A percentile compares a stretch with the other conserved stretches of the same genome.
phyloP scores from a whole-genome alignment of 2,888 invertebrate species.

The Camponotus fellah region DNA sequence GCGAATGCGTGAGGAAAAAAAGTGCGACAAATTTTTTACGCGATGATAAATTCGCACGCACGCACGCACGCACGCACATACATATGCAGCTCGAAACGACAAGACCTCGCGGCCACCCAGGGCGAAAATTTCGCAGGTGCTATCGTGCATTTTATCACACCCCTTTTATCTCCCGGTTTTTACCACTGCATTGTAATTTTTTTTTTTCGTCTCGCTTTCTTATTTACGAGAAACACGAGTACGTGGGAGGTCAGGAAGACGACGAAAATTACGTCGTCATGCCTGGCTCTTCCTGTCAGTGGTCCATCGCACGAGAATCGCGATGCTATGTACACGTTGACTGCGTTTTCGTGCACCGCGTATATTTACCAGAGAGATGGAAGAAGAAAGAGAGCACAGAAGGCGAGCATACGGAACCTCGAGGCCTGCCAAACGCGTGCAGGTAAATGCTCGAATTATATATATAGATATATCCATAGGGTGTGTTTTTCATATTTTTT shows the following conservation, averaged over 20 bases:
- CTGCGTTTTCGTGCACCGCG: slow-evolving; percentile 39
- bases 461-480: slow-evolving; percentile 12
- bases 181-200: background rate
- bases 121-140: slow-evolving; percentile 27
- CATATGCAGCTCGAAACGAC: background rate
- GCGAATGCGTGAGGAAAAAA: slow-evolving; percentile 15
- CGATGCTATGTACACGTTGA: slow-evolving; percentile 13
- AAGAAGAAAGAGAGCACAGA: slow-evolving; percentile 31
- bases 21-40: slow-evolving; percentile 26
- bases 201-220: slow-evolving; percentile 18
- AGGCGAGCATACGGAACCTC: slow-evolving; percentile 10
- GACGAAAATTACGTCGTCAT: slow-evolving; percentile 62
- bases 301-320: slow-evolving; percentile 49
- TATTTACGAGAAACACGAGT: slow-evolving; percentile 24
- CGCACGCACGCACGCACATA: background rate
- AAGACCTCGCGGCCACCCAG: background rate
- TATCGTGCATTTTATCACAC: slow-evolving; percentile 2
- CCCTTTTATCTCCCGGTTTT: slow-evolving; percentile 2
- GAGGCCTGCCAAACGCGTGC: slow-evolving; percentile 30
- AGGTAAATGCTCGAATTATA: slow-evolving; percentile 55
- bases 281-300: slow-evolving; percentile 56
- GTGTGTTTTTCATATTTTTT: background rate
- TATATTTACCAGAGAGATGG: slow-evolving; percentile 49
- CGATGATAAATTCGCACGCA: slow-evolving; percentile 34
- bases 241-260: slow-evolving; percentile 34